Percentiles rank a stretch among this genome's conserved stretches.
phyloP scores from a whole-genome alignment of 2,888 invertebrate genomes.

The Pyrgus malvae region DNA sequence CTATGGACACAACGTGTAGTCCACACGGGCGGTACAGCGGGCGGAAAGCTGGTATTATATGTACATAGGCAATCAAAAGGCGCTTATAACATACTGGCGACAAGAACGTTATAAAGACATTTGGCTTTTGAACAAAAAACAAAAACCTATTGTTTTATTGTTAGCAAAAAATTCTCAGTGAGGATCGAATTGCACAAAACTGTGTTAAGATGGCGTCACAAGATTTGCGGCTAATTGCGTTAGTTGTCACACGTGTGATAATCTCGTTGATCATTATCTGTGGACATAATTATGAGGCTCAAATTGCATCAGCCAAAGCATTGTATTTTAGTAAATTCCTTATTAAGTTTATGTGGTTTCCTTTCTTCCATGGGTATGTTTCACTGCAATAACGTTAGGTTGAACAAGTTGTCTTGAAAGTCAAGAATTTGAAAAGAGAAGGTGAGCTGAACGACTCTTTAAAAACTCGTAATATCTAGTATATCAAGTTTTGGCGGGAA shows the following conservation, averaged over 20 bases:
- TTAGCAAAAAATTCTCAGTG: conserved; percentile 22
- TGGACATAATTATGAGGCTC: not conserved
- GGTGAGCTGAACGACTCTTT: too few relatives aligned
- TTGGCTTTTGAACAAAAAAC: conserved; percentile 19
- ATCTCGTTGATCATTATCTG: conserved; percentile 1
- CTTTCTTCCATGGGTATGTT: too few relatives aligned
- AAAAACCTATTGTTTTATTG: conserved; percentile 27
- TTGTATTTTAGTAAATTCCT: not conserved
- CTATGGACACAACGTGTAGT: not conserved
- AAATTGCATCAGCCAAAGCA: not conserved
- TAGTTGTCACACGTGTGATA: conserved; percentile 17
- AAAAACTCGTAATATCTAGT: too few relatives aligned
- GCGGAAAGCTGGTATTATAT: too few relatives aligned
- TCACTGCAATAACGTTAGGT: too few relatives aligned
- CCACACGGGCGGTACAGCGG: too few relatives aligned
- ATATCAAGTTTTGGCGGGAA: too few relatives aligned
- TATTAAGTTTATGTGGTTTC: not conserved
- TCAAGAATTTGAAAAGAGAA: too few relatives aligned
- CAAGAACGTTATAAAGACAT: not conserved
- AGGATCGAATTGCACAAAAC: conserved; percentile 16
- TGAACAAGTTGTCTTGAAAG: too few relatives aligned
- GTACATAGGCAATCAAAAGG: conserved; percentile 22
- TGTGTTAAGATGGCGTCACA: conserved; percentile 17
- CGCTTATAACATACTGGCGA: conserved; percentile 13
- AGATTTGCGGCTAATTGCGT: conserved; percentile 19